phyloP scores from a whole-genome alignment of 2,888 invertebrate species.

The Dendrolimus houi region DNA sequence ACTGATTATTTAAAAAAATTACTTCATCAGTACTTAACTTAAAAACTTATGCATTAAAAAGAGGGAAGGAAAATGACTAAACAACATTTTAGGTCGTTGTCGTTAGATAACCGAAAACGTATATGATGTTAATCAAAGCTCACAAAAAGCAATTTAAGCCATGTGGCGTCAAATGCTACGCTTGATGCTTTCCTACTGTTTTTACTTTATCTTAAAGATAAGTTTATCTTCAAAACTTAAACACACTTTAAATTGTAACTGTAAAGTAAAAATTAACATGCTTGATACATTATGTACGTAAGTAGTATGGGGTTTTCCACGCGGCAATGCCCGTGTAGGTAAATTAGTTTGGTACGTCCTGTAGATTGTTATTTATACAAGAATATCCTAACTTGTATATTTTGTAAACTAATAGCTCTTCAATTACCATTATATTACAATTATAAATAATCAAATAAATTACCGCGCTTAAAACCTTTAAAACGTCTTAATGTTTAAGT shows the following conservation, averaged over 20 bases:
- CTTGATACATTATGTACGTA: background rate
- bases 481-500: no score
- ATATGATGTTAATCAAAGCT: background rate
- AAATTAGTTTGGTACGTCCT: no score
- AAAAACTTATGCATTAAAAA: no score
- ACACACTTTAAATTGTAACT: background rate
- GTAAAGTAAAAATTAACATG: background rate
- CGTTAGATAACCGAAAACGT: background rate
- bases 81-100: background rate
- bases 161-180: slow-evolving; percentile 3
- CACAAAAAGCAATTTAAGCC: background rate
- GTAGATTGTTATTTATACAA: no score
- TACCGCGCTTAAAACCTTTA: no score
- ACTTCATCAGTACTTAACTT: no score
- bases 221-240: slow-evolving; percentile 5
- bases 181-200: slow-evolving; percentile 14
- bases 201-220: slow-evolving; percentile 17
- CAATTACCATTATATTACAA: no score
- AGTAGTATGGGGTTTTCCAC: background rate
- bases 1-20: no score
- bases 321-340: background rate
- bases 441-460: no score
- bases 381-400: no score
- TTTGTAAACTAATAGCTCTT: no score
- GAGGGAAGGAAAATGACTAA: no score